A percentile compares a stretch with the other conserved stretches of the same genome.
Evolutionary conservation across 2,113 vertebrate genomes (phyloP).

Genomic region (Python bivittatus): DNA sequence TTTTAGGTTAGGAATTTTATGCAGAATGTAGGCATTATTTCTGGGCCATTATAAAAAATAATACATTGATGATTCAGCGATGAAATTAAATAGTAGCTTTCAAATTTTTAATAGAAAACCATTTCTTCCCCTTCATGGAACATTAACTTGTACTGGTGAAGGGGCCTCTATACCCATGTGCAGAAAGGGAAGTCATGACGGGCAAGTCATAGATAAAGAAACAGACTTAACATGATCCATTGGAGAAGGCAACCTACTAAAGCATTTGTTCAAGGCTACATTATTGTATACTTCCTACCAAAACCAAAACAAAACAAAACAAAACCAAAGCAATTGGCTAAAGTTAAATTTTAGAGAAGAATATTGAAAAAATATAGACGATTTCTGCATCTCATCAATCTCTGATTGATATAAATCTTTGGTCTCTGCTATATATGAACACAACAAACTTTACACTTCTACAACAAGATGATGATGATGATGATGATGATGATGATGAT

Average conservation of each 20-base stretch:
- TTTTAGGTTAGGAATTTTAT: background rate
- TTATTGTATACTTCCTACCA: background rate
- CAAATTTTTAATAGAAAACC: background rate
- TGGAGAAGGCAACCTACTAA: background rate
- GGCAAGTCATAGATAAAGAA: background rate
- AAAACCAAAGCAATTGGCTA: no score
- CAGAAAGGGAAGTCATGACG: background rate
- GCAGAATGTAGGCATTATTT: background rate
- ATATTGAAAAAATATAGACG: background rate
- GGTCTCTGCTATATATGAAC: background rate
- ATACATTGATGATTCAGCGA: background rate
- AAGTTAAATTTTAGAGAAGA: background rate
- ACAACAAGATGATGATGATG: background rate
- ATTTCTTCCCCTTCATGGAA: background rate
- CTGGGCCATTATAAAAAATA: background rate
- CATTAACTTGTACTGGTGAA: background rate
- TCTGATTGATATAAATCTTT: background rate
- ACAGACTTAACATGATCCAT: background rate
- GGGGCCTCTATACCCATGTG: background rate
- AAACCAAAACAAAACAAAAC: background rate
- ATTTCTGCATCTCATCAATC: background rate
- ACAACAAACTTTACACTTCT: background rate
- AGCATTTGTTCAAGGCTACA: background rate
- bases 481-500: no score
- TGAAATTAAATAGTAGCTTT: background rate